Percentiles rank a stretch among this genome's conserved stretches.
Evolutionary conservation across 2,888 invertebrate species (phyloP).

Genomic region (Polia nebulosa): DNA sequence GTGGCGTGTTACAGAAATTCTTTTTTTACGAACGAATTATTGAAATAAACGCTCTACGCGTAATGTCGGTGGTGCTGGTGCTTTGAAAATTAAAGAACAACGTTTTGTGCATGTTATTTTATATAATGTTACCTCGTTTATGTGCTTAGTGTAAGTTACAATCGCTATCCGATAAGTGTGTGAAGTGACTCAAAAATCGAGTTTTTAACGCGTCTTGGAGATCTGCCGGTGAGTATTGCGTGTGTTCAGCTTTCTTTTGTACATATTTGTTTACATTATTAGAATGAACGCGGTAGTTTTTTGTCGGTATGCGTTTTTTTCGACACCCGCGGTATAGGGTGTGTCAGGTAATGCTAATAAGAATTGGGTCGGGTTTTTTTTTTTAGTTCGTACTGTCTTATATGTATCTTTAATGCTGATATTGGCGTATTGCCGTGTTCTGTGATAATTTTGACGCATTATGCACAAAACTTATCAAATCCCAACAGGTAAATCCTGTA

Average conservation of each 20-base stretch:
- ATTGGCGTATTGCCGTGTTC: conserved; percentile 49
- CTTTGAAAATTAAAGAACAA: conserved; percentile 79
- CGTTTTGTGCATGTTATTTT: conserved; percentile 84
- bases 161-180: conserved; percentile 79
- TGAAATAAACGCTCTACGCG: conserved; percentile 83
- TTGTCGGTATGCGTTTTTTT: conserved; percentile 68
- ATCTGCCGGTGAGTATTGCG: conserved; percentile 84
- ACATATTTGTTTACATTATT: conserved; percentile 74
- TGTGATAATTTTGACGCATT: conserved; percentile 39
- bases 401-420: conserved; percentile 35
- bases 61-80: conserved; percentile 89
- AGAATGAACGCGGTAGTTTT: conserved; percentile 67
- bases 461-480: conserved; percentile 29
- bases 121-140: conserved; percentile 84
- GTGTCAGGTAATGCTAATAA: conserved; percentile 78
- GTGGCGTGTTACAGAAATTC: conserved; percentile 81
- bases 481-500: conserved; percentile 41
- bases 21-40: conserved; percentile 85
- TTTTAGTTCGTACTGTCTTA: conserved; percentile 63
- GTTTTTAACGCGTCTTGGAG: conserved; percentile 77
- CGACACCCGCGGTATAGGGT: conserved; percentile 77
- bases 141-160: conserved; percentile 88
- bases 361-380: conserved; percentile 81
- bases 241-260: conserved; percentile 74
- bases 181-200: conserved; percentile 82